Evolutionary conservation across 2,113 vertebrate species (phyloP), one percentile per base, ranked within the genome.

Genomic region (Urocolius indicus): DNA sequence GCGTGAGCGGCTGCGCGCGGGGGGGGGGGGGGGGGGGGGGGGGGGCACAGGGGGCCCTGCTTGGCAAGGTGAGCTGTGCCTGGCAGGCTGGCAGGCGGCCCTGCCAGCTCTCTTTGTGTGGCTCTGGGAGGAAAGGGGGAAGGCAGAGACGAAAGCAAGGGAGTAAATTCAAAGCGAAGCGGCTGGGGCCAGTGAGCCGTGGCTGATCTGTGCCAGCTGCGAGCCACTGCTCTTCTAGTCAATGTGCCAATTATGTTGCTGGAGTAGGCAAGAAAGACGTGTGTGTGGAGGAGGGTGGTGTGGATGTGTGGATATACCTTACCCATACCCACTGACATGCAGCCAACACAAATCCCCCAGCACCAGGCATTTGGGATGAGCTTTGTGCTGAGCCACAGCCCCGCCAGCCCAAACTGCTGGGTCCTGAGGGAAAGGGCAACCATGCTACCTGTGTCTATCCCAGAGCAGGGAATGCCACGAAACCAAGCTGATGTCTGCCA

Each of bases 131-230:
- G 34, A 58, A 81, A 43, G 5, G 16, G 69, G 77, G 52, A 51
- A 75, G 54, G 65, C 82, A 79, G 63, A 66, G 65, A 11, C 0
- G 0, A 34, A 58, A 95, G 65, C 55, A 55, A 91, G 20, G 0
- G 12, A 92, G 67, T 2, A 12, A 81, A 78, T 73, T 93, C 84
- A 74, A 62, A 90, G 49, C 5, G 54, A 82, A 90, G 75, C 8
- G 48, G 36, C 66, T 51, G 91, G 80, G 69, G 58, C 87, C 73
- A 71, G 72, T 0, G 0, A 82, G 67, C 87, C 24, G 26, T 16
- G 43, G 65, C 72, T 91, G 89, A 94, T 90, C 59, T 3, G 52
- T 82, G 95, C 84, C 94, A 96, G 95, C 94, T 94, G 90, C 38
- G 11, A 68, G 83, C 41, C 61, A 63, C 77, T 23, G 66, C 73